Conservation (phyloP, 2,888 invertebrate species). For the Mamestra brassicae region DNA sequence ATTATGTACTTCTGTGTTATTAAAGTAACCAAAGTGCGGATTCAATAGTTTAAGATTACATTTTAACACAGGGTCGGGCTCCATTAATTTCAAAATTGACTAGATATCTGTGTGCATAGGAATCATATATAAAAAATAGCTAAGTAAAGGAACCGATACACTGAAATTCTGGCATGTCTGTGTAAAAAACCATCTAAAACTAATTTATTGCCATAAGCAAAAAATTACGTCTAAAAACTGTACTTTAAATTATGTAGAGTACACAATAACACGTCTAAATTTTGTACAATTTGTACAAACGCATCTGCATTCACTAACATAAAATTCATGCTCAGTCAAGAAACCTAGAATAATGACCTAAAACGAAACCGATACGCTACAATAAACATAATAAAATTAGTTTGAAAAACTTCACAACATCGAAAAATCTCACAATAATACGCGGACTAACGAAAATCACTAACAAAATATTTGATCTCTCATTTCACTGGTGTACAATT, state of each 20-base stretch:
- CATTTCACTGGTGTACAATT: conserved; percentile 67
- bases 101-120: conserved; percentile 91
- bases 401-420: conserved; percentile 75
- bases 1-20: conserved; percentile 85
- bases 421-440: conserved; percentile 78
- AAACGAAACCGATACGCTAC: conserved; percentile 72
- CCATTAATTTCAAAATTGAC: conserved; percentile 91
- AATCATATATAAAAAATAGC: conserved; percentile 88
- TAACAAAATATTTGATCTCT: conserved; percentile 76
- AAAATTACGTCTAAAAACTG: conserved; percentile 84
- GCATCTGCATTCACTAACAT: conserved; percentile 79
- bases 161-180: conserved; percentile 87
- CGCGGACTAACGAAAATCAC: conserved; percentile 78
- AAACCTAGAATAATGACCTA: conserved; percentile 77
- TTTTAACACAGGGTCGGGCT: conserved; percentile 83
- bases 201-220: conserved; percentile 87
- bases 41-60: conserved; percentile 79
- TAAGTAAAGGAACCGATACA: conserved; percentile 90
- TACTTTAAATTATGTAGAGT: conserved; percentile 88
- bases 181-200: conserved; percentile 82
- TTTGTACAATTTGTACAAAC: conserved; percentile 90
- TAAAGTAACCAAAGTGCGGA: conserved; percentile 82
- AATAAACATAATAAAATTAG: conserved; percentile 73
- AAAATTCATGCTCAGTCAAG: conserved; percentile 83
- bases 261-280: conserved; percentile 85